Base-by-base conservation (phyloP, 1,140 invertebrate species). In the Chelonus insularis region DNA sequence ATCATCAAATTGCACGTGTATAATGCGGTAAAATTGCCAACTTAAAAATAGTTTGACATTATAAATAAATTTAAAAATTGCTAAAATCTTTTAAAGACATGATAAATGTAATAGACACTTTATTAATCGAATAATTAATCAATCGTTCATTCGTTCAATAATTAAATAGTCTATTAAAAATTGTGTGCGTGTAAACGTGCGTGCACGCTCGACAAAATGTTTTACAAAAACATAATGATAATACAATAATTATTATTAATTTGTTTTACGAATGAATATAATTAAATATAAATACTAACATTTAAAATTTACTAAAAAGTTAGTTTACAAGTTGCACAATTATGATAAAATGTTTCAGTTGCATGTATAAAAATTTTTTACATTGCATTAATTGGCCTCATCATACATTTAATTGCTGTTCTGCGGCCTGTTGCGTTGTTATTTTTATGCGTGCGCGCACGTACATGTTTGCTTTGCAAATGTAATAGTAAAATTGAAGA, bases 161-260 rank as follows among this genome's bases (percentile, higher is more conserved):
- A 39, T 39, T 11, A 39, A n/a, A n/a, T n/a, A n/a, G n/a, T 50
- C 11, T n/a, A n/a, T 25, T 3, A 23, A 6, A 23, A n/a, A 23
- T n/a, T 50, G 21, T 23, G 21, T 32, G 47, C 14, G 47, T 23
- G 25, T 50, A 50, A 25, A n/a, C 47, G 47, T 50, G 47, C 47
- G 25, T 23, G 47, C 47, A n/a, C 47, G 47, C 47, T 50, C 21
- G 21, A 11, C 21, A 1, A 50, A 14, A 39, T 39, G 37, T 11
- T 39, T 12, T 39, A n/a, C 14, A 39, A 12, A 39, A 39, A 12
- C n/a, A 39, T 39, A 39, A 39, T 39, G 12, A 39, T 11, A 11
- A 34, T 34, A 34, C 7, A n/a, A 39, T 39, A 39, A 39, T 39
- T n/a, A n/a, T n/a, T n/a, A 39, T 39, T 39, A 39, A 39, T 34